A percentile compares a stretch with the other conserved stretches of the same genome.
Evolutionary conservation across 2,888 invertebrate genomes (phyloP).

Genomic region (Drosophila mimica): DNA sequence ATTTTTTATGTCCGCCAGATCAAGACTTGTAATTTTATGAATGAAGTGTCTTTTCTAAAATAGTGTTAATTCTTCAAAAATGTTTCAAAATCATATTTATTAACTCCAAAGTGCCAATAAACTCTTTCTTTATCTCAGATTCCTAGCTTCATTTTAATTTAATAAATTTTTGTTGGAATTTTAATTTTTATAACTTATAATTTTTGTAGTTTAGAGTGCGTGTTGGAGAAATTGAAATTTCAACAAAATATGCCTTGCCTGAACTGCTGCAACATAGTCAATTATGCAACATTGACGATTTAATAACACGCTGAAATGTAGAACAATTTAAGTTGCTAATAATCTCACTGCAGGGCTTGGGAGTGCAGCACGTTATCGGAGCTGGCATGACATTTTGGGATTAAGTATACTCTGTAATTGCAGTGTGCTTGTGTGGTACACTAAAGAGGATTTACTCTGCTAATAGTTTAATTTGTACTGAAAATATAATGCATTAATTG

Average conservation of each 20-base stretch:
- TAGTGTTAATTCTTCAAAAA: background rate
- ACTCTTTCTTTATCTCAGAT: background rate
- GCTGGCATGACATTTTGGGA: background rate
- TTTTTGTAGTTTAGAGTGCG: background rate
- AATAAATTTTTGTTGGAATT: background rate
- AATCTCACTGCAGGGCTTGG: background rate
- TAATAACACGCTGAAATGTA: conserved; percentile 1
- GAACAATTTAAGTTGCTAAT: conserved; percentile 7
- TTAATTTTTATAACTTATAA: background rate
- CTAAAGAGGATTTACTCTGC: background rate
- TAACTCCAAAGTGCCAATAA: background rate
- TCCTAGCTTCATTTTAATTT: background rate
- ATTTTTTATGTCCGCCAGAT: background rate
- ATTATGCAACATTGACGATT: background rate
- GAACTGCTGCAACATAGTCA: background rate
- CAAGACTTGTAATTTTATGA: background rate
- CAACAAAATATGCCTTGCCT: background rate
- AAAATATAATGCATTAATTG: background rate
- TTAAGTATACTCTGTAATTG: conserved; percentile 3
- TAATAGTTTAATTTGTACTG: background rate
- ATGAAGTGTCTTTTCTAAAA: background rate
- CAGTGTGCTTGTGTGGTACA: background rate
- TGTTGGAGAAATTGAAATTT: background rate
- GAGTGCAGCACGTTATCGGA: conserved; percentile 3
- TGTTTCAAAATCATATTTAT: background rate